Percentiles rank a stretch among this genome's conserved stretches.
phyloP scores from a whole-genome alignment of 2,888 invertebrate species.

The Harmothoe impar region DNA sequence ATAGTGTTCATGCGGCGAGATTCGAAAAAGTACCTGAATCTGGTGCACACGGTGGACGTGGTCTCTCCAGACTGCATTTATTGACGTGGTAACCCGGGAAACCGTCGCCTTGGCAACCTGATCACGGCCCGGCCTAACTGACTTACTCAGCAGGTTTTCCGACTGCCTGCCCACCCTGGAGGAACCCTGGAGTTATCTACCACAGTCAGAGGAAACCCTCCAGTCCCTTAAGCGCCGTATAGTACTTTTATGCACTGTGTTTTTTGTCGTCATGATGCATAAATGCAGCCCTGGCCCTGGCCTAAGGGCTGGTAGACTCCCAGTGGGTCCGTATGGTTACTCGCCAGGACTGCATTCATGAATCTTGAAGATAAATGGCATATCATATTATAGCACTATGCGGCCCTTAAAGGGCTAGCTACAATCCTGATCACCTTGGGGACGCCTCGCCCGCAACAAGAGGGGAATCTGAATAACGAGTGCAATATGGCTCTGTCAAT shows the following conservation, averaged over 20 bases:
- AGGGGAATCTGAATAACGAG: neutral
- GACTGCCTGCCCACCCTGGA: neutral
- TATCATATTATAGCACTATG: no score
- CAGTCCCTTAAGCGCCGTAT: no score
- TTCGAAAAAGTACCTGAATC: neutral
- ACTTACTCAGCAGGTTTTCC: slow-evolving; percentile 29
- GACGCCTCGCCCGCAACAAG: neutral
- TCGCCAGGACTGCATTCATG: no score
- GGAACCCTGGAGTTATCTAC: slow-evolving; percentile 24
- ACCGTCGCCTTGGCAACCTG: slow-evolving; percentile 26
- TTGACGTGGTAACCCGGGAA: slow-evolving; percentile 19
- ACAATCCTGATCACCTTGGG: neutral
- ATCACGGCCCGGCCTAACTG: neutral
- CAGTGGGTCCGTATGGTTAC: no score
- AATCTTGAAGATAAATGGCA: no score
- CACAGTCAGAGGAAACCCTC: neutral
- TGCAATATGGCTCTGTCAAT: slow-evolving; percentile 15
- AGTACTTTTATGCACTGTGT: no score
- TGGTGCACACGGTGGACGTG: neutral
- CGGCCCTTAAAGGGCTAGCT: no score
- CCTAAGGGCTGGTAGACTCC: no score
- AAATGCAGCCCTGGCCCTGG: no score
- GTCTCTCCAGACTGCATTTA: neutral
- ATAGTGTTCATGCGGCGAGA: neutral
- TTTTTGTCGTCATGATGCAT: no score